Evolutionary conservation across 2,888 invertebrate genomes (phyloP), one percentile per base, ranked within the genome.

Genomic region (Epistrophella euchroma): DNA sequence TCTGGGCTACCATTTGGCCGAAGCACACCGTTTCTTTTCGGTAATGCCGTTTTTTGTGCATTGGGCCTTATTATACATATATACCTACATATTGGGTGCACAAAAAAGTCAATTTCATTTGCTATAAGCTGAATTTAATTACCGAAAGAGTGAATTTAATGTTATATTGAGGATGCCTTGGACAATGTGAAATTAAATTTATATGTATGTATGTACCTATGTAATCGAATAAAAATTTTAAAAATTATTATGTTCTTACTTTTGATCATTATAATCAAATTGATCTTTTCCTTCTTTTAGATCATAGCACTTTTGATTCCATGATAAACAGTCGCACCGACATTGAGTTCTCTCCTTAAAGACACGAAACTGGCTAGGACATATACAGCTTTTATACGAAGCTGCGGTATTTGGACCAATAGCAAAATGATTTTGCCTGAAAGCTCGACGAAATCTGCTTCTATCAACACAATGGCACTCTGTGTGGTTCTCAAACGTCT

Each of bases 211-310:
- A n/a, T n/a, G n/a, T n/a, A n/a, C n/a, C n/a, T n/a, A n/a, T n/a
- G n/a, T n/a, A n/a, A n/a, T n/a, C n/a, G n/a, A n/a, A 25, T 25
- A 25, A 25, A 43, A 45, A 45, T 45, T 2, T 45, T 9, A 50
- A 45, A 70, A 82, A 32, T 17, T 17, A 35, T 6, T 32, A 32
- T 32, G 4, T 37, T 43, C 90, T 89, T 83, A 96, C 96, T 94
- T 92, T 92, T 95, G 93, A 90, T 96, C 96, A 32, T 93, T 93
- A 80, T 94, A 92, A 45, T 94, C 93, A 89, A 96, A 94, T 88
- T 94, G 94, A 88, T 95, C 95, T 88, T 94, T 94, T 77, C 96
- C 96, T 84, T 94, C 93, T 89, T 95, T 95, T 89, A 95, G 93
- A 83, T 93, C 92, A 71, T 94, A 92, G 90, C 96, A 96, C 64